These are phyloP conservation scores for Glaucomys volans DNA, from an alignment of 2,113 vertebrate genomes.

Conservation along the genomic window DNA sequence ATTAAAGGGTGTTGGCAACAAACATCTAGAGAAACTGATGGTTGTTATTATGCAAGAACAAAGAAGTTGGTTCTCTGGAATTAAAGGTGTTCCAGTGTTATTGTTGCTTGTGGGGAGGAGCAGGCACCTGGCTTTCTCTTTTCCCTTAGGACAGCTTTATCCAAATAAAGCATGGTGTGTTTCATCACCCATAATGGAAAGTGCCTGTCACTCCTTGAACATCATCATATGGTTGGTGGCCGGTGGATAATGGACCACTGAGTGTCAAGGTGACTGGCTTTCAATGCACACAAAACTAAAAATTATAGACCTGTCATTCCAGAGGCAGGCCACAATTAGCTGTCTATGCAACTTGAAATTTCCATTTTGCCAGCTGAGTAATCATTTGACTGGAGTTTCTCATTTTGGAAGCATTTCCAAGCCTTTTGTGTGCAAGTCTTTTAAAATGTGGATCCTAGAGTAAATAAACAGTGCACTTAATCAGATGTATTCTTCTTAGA, in stretches of 20 bases:
- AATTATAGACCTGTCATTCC: conserved; percentile 92
- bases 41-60: conserved; percentile 72
- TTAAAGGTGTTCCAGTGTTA: conserved; percentile 80
- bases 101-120: conserved; percentile 73
- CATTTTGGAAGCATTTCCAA: conserved; percentile 83
- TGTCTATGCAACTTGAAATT: conserved; percentile 90
- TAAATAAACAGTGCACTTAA: conserved; percentile 74
- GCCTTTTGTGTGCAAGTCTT: conserved; percentile 78
- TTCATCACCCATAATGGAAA: conserved; percentile 89
- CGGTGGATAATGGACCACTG: conserved; percentile 90
- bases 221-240: conserved; percentile 90
- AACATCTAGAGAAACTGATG: conserved; percentile 33
- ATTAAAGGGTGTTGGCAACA: conserved; percentile 1
- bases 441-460: conserved; percentile 79
- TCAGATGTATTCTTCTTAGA: conserved; percentile 77
- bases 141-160: conserved; percentile 84
- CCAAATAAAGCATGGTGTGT: conserved; percentile 87
- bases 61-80: conserved; percentile 64
- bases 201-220: conserved; percentile 88
- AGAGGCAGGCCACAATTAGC: conserved; percentile 90
- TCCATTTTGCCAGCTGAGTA: conserved; percentile 90
- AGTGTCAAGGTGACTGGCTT: conserved; percentile 92
- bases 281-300: conserved; percentile 92
- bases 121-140: conserved; percentile 83
- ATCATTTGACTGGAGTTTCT: conserved; percentile 86